A percentile compares a stretch with the other conserved stretches of the same genome.
Conservation (phyloP, 2,797 vertebrate species). For the Diplodus puntazzo region DNA sequence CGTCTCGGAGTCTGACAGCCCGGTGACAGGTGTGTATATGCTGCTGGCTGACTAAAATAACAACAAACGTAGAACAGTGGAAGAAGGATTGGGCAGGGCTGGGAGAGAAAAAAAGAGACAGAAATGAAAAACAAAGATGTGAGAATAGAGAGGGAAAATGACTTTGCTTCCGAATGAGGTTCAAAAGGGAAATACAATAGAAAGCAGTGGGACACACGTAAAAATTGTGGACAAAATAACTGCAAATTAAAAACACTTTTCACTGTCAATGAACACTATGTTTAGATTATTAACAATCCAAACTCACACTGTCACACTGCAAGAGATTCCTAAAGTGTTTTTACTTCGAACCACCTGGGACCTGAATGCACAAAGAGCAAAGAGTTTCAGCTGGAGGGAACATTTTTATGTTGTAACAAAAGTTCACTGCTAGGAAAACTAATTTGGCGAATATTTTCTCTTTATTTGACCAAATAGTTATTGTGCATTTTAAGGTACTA, state of each 20-base stretch:
- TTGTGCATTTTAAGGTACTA: constrained; percentile 13
- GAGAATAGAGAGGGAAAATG: constrained; percentile 17
- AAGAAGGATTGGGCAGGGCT: constrained; percentile 28
- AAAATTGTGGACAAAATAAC: constrained; percentile 22
- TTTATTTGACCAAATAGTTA: neutral
- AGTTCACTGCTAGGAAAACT: neutral
- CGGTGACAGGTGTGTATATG: constrained; percentile 49
- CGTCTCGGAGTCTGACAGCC: constrained; percentile 49
- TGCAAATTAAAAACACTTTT: neutral
- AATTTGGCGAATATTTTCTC: constrained; percentile 8
- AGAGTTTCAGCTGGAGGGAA: constrained; percentile 14
- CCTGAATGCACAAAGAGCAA: constrained; percentile 15
- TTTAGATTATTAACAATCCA: constrained; percentile 20
- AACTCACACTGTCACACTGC: constrained; percentile 18
- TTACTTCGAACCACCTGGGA: constrained; percentile 22
- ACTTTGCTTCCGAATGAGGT: constrained; percentile 22
- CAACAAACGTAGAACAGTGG: constrained; percentile 41
- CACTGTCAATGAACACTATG: constrained; percentile 12
- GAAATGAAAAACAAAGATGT: constrained; percentile 23
- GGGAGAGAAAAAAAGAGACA: constrained; percentile 20
- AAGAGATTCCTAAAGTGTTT: constrained; percentile 15
- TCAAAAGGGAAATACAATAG: constrained; percentile 8
- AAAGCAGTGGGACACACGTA: neutral
- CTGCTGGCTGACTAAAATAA: constrained; percentile 57
- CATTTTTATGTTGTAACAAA: neutral